Evolutionary conservation across 2,888 invertebrate species (phyloP).

Genomic region (Theodoxus fluviatilis): DNA sequence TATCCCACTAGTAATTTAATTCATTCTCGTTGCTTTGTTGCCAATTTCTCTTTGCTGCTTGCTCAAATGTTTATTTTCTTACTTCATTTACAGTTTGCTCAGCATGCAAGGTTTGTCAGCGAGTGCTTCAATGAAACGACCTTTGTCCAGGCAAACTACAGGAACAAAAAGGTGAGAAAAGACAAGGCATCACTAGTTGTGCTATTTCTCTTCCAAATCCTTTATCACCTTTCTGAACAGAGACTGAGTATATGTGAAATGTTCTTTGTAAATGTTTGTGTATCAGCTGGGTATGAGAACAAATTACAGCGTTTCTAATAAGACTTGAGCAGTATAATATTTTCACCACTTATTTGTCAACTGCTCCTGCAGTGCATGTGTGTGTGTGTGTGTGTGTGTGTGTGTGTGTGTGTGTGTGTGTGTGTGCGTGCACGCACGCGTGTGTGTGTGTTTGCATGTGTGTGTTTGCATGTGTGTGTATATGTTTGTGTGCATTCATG

Average conservation of each 20-base stretch:
- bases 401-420: no score
- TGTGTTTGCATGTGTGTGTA: no score
- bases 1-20: not conserved
- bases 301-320: no score
- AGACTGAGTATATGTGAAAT: not conserved
- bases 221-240: not conserved
- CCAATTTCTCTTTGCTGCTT: not conserved
- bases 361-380: no score
- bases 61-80: not conserved
- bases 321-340: no score
- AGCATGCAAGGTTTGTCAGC: conserved; percentile 57
- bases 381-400: no score
- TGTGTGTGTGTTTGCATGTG: no score
- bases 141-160: conserved; percentile 67
- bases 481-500: no score
- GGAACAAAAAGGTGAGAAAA: conserved; percentile 65
- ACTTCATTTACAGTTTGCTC: conserved; percentile 60
- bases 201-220: not conserved
- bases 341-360: no score
- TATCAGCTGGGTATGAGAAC: no score
- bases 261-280: no score
- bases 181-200: not conserved
- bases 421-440: no score
- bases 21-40: not conserved
- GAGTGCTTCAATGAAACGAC: conserved; percentile 60